Percentiles rank a stretch among this genome's conserved stretches.
These are phyloP conservation scores for Dromius quadrimaculatus DNA, from an alignment of 2,888 invertebrate genomes.

Conservation along the genomic window DNA sequence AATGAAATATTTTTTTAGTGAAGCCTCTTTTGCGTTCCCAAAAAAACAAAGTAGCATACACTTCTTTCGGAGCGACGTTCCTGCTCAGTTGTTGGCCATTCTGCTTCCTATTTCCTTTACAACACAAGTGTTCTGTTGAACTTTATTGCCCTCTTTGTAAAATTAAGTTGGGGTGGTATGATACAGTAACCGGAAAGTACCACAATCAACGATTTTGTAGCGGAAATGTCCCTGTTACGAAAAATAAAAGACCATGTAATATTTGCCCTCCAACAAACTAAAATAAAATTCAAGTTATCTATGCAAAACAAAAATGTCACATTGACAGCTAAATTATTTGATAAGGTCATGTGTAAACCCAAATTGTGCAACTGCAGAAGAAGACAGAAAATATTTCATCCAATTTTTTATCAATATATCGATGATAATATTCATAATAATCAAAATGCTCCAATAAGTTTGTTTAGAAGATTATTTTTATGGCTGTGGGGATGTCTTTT, in stretches of 20 bases:
- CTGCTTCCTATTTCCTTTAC: slow-evolving; percentile 63
- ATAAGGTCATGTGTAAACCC: no score
- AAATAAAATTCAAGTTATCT: no score
- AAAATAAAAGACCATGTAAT: slow-evolving; percentile 7
- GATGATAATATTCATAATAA: no score
- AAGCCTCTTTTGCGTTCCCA: slow-evolving; percentile 31
- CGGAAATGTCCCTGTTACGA: not conserved
- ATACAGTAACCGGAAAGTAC: slow-evolving; percentile 56
- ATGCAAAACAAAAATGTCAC: no score
- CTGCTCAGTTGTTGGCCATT: slow-evolving; percentile 65
- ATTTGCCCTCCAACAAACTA: no score
- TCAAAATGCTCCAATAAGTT: no score
- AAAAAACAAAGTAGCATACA: slow-evolving; percentile 59
- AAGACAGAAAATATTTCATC: no score
- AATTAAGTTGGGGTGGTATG: slow-evolving; percentile 65
- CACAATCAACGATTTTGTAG: slow-evolving; percentile 4
- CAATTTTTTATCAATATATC: no score
- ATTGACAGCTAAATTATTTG: no score
- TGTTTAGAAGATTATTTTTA: no score
- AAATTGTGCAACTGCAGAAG: no score
- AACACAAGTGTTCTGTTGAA: slow-evolving; percentile 61
- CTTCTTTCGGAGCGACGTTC: slow-evolving; percentile 61
- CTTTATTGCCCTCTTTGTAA: slow-evolving; percentile 68
- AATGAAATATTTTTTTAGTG: slow-evolving; percentile 21
- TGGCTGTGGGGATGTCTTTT: no score